These are phyloP conservation scores for Rhagonycha lutea DNA, from an alignment of 2,888 invertebrate species.

Conservation along the genomic window DNA sequence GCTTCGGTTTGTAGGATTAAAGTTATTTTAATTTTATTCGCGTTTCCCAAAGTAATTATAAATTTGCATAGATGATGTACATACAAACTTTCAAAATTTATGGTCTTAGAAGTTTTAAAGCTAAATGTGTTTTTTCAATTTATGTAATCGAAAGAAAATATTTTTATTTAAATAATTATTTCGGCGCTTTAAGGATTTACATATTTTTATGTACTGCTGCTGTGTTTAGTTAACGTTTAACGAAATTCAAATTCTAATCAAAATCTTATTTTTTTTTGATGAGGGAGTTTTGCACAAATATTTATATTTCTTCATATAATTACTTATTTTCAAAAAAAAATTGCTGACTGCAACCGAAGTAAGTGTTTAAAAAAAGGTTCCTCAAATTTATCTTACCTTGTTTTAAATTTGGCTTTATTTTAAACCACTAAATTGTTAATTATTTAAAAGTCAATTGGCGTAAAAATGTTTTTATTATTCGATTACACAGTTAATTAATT, in stretches of 20 bases:
- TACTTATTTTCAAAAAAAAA: neutral
- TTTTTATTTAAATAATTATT: slow-evolving; percentile 1
- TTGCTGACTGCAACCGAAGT: neutral
- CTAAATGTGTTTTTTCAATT: slow-evolving; percentile 6
- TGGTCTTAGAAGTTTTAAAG: slow-evolving; percentile 11
- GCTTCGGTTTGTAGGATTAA: slow-evolving; percentile 24
- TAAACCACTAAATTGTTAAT: slow-evolving; percentile 3
- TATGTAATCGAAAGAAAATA: neutral
- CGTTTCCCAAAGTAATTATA: slow-evolving; percentile 18
- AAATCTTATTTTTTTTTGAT: neutral
- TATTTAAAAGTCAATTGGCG: neutral
- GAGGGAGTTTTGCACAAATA: neutral
- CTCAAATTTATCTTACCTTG: neutral
- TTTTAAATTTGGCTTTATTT: neutral
- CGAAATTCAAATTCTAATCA: neutral
- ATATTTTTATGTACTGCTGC: neutral
- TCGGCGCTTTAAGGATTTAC: neutral
- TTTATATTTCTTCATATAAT: neutral
- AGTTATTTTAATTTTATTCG: slow-evolving; percentile 27
- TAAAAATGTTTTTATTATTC: slow-evolving; percentile 1
- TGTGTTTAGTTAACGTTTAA: neutral
- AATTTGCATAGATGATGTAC: slow-evolving; percentile 27
- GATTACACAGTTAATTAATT: slow-evolving; percentile 13
- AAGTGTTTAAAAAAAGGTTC: neutral
- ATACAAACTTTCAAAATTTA: slow-evolving; percentile 24